Conservation (phyloP, 30 jellyfish, hydroid and myxozoan genomes). For the Aurelia aurita region DNA sequence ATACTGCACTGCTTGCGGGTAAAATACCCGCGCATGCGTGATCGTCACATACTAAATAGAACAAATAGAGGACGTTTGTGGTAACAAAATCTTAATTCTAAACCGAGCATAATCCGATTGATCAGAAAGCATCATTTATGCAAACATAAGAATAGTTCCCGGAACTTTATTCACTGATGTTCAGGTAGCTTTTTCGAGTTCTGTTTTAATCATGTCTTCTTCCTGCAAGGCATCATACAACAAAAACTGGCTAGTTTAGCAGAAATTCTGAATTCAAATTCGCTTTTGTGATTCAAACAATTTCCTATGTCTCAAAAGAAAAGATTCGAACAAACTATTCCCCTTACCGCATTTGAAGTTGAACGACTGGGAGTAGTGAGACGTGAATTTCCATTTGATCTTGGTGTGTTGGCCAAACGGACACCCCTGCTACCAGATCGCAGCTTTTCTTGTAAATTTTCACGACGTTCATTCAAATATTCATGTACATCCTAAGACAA, state of each 20-base stretch:
- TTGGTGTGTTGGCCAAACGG: constrained; percentile 2
- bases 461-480: constrained; percentile 25
- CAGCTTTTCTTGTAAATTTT: not conserved
- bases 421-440: constrained; percentile 36
- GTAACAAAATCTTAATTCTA: not conserved
- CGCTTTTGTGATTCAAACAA: no score
- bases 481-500: not conserved
- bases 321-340: no score
- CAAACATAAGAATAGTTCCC: no score
- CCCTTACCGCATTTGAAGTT: no score
- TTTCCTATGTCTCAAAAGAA: no score
- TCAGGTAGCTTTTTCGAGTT: no score
- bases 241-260: no score
- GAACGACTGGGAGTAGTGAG: not conserved
- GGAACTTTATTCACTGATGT: no score
- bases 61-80: not conserved
- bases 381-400: not conserved
- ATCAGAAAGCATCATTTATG: no score
- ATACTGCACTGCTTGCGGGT: not conserved
- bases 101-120: not conserved
- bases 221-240: no score
- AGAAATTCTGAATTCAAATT: no score
- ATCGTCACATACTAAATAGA: not conserved
- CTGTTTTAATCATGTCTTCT: no score
- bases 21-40: not conserved